These are phyloP conservation scores for Drosophila nebulosa DNA, from an alignment of 1,140 invertebrate species.

Conservation along the genomic window DNA sequence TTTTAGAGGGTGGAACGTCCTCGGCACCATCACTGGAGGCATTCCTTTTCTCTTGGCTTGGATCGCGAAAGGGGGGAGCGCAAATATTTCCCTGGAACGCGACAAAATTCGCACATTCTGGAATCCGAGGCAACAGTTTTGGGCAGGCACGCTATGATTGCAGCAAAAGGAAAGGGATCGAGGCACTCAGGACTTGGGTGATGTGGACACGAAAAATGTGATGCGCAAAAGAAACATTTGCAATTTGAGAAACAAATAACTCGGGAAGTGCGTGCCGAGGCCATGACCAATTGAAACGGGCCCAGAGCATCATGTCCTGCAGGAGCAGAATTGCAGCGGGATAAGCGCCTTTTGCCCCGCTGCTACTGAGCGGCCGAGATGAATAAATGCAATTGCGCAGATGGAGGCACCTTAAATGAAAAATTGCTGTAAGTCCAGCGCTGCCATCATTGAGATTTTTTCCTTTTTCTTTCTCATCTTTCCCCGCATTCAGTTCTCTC, in stretches of 20 bases:
- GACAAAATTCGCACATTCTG: slow-evolving; percentile 97
- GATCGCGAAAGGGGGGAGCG: slow-evolving; percentile 96
- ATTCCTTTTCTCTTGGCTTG: slow-evolving; percentile 93
- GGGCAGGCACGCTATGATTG: slow-evolving; percentile 58
- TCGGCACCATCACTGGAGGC: slow-evolving; percentile 95
- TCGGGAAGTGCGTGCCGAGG: slow-evolving; percentile 84
- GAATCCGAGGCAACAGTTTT: slow-evolving; percentile 84
- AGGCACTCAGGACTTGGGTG: slow-evolving; percentile 93
- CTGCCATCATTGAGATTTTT: too few species aligned
- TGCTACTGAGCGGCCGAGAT: slow-evolving; percentile 87
- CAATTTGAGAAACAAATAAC: slow-evolving; percentile 94
- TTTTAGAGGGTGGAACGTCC: too few species aligned
- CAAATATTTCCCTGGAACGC: slow-evolving; percentile 96
- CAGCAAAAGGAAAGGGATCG: slow-evolving; percentile 94
- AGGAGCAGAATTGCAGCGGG: slow-evolving; percentile 89
- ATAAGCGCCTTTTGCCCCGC: slow-evolving; percentile 89
- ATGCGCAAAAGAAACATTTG: slow-evolving; percentile 96
- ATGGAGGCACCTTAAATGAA: slow-evolving; percentile 81
- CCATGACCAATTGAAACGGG: slow-evolving; percentile 88
- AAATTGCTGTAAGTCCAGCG: slow-evolving; percentile 85
- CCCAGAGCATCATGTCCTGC: slow-evolving; percentile 87
- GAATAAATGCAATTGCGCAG: slow-evolving; percentile 71
- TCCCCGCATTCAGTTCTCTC: too few species aligned
- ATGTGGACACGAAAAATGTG: slow-evolving; percentile 92
- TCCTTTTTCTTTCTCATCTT: too few species aligned